These are phyloP conservation scores for Plusia festucae DNA, from an alignment of 2,888 invertebrate species.

Conservation along the genomic window DNA sequence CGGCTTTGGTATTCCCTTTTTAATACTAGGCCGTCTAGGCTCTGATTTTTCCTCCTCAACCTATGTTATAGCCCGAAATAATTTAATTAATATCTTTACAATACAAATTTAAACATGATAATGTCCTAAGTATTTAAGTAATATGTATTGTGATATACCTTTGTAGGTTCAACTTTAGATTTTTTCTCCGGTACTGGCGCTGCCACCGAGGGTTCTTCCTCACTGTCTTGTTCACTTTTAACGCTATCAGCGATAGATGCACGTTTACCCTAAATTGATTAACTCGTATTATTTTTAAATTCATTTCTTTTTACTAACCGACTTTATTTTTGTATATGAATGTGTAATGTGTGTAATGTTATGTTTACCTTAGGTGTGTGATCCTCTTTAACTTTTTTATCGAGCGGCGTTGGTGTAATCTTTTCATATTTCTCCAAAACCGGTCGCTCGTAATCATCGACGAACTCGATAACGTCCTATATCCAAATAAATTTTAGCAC, in stretches of 20 bases:
- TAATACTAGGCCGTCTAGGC: conserved; percentile 78
- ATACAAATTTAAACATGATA: not conserved
- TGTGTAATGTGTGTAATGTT: conserved; percentile 67
- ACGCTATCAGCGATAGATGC: conserved; percentile 82
- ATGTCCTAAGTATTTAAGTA: conserved; percentile 3
- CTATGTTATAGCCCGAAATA: conserved; percentile 56
- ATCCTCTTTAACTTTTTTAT: conserved; percentile 86
- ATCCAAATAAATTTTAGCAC: conserved; percentile 82
- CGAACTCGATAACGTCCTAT: conserved; percentile 86
- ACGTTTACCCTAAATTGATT: conserved; percentile 78
- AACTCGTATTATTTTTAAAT: conserved; percentile 39
- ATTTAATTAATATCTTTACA: conserved; percentile 8
- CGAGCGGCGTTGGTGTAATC: conserved; percentile 86
- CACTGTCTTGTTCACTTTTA: conserved; percentile 83
- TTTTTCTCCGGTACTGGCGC: conserved; percentile 79
- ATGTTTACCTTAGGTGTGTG: conserved; percentile 84
- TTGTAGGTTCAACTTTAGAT: conserved; percentile 73
- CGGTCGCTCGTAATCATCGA: conserved; percentile 94
- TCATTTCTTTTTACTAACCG: conserved; percentile 8
- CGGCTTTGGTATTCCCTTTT: conserved; percentile 80
- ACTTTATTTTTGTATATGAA: conserved; percentile 19
- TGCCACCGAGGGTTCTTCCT: conserved; percentile 80
- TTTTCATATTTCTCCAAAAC: conserved; percentile 93
- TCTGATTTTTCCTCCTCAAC: conserved; percentile 78
- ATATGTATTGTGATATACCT: conserved; percentile 65